phyloP scores from a whole-genome alignment of 2,113 vertebrate genomes.

The Ia io region DNA sequence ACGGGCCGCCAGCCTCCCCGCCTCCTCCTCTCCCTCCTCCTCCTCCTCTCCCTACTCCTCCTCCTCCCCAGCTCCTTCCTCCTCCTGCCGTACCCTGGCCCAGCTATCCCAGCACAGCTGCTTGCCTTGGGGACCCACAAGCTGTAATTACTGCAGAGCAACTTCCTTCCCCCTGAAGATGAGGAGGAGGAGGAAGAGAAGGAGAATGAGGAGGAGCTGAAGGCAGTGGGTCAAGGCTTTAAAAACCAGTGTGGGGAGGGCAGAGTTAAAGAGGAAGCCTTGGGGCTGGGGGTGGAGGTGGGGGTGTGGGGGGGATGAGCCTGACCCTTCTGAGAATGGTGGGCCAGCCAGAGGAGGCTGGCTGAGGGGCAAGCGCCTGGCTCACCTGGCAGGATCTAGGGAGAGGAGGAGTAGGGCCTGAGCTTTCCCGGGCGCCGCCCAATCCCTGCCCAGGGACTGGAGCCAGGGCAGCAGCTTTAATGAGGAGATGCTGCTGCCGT shows the following conservation, averaged over 20 bases:
- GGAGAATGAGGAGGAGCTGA: background rate
- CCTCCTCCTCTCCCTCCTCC: background rate
- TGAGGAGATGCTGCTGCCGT: constrained; percentile 81
- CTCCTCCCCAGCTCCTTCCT: constrained; percentile 19
- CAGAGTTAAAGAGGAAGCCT: background rate
- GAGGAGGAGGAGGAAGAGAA: background rate
- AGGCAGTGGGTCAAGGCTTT: constrained; percentile 79
- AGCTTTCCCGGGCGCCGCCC: constrained; percentile 52
- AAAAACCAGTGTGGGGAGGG: constrained; percentile 64
- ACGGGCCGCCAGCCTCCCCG: background rate
- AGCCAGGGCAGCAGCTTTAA: constrained; percentile 81
- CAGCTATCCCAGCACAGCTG: constrained; percentile 86
- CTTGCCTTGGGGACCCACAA: constrained; percentile 88
- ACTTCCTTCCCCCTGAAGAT: constrained; percentile 84
- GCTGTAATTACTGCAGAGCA: constrained; percentile 89
- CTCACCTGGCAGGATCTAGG: background rate
- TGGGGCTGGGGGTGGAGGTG: background rate
- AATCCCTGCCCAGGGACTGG: constrained; percentile 63
- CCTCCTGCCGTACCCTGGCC: constrained; percentile 73
- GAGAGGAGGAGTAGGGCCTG: background rate
- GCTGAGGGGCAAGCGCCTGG: background rate
- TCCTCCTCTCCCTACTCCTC: constrained; percentile 50
- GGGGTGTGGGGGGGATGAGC: background rate
- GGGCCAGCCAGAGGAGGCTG: background rate
- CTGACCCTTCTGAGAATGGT: background rate